Percentiles rank a stretch among this genome's conserved stretches.
Conservation (phyloP, 2,797 vertebrate genomes). For the Otolemur crassicaudatus region DNA sequence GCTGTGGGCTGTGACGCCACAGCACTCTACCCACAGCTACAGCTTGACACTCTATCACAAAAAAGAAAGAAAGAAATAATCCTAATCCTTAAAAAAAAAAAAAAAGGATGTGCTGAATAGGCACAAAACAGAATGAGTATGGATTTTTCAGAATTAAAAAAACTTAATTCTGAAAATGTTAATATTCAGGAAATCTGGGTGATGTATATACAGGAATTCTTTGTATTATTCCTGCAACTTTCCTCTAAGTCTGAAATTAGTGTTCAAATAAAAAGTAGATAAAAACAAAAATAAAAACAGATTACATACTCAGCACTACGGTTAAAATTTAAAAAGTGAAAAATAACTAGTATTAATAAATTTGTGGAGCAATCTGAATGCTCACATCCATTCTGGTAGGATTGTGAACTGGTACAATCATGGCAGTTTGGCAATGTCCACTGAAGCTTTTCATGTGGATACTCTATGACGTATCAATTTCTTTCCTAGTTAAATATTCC, state of each 20-base stretch:
- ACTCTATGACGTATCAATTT: background rate
- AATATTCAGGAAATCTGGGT: constrained; percentile 18
- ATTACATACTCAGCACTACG: background rate
- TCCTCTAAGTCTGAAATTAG: background rate
- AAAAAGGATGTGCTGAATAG: background rate
- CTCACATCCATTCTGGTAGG: background rate
- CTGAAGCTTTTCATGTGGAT: background rate
- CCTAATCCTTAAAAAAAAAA: background rate
- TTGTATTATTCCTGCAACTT: background rate
- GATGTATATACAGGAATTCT: background rate
- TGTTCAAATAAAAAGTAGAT: background rate
- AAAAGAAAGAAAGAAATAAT: background rate
- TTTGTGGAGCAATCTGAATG: background rate
- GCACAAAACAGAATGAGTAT: background rate
- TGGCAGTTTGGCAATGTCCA: background rate
- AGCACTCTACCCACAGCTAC: too few relatives aligned
- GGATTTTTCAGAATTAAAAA: background rate
- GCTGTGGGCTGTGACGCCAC: too few relatives aligned
- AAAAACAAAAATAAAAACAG: background rate
- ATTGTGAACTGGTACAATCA: background rate
- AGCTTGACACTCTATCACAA: too few relatives aligned
- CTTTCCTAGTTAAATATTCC: background rate
- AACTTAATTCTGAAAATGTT: background rate
- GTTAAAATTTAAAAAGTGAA: background rate
- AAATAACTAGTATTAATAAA: background rate